Percentiles rank a stretch among this genome's conserved stretches.
These are phyloP conservation scores for Ramazzottius varieornatus DNA, from an alignment of 2,888 invertebrate genomes.

Conservation along the genomic window DNA sequence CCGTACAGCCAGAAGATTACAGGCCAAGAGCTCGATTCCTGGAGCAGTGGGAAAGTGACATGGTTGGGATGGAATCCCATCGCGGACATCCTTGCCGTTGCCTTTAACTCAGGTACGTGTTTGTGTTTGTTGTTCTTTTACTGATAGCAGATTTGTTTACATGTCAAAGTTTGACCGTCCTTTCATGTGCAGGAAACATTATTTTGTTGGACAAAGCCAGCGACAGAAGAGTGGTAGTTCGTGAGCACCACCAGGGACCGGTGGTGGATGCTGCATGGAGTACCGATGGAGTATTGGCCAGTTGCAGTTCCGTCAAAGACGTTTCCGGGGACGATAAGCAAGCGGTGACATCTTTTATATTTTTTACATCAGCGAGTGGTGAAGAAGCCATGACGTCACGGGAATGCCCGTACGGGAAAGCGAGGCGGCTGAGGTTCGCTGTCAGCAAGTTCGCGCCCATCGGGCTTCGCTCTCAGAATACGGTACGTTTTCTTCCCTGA, in stretches of 20 bases:
- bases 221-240: background rate
- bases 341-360: background rate
- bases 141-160: too few species aligned
- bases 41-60: background rate
- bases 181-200: background rate
- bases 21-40: background rate
- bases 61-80: background rate
- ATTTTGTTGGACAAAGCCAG: background rate
- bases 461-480: background rate
- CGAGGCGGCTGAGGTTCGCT: background rate
- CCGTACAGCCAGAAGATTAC: background rate
- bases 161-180: too few species aligned
- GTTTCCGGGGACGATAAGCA: background rate
- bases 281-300: background rate
- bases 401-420: background rate
- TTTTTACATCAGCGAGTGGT: background rate
- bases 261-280: background rate
- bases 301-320: background rate
- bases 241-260: background rate
- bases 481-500: background rate
- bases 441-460: background rate
- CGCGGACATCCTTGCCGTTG: background rate
- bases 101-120: background rate
- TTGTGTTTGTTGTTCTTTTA: background rate
- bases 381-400: background rate